Evolutionary conservation across 1,140 invertebrate genomes (phyloP), one percentile per base, ranked within the genome.

Genomic region (Dendrolimus punctatus): DNA sequence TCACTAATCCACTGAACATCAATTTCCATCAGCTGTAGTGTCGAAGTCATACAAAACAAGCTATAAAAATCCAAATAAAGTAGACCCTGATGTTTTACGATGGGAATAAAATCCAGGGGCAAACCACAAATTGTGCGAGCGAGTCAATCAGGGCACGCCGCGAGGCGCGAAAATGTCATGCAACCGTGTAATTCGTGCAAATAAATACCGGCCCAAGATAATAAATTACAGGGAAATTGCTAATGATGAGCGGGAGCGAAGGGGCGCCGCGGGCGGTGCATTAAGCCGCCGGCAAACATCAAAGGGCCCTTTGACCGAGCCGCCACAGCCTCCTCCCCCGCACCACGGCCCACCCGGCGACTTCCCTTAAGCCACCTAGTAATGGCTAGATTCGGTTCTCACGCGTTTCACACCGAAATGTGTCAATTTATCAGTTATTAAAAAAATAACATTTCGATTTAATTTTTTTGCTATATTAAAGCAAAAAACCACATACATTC

Each of bases 221-320:
- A 85, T 81, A 81, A 83, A 82, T 85, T 83, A 85, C 74, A 76
- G 75, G 80, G 78, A 85, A 85, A 85, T 85, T 83, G 80, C 78
- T 85, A 85, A 85, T 85, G 80, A 85, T 83, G 80, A 85, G 75
- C 68, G 75, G 67, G 67, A 36, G 78, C 68, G 74, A 23, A 23
- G 77, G 23, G 23, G 79, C 70, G 71, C 68, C 76, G 78, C 79
- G 79, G 77, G 80, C 79, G 80, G 73, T 83, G 80, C 79, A 83
- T 84, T 82, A 84, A 82, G 78, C 80, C 80, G 77, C 75, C 80
- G 83, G 83, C 80, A 83, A 86, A 85, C 82, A 83, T 85, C 82
- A 85, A 85, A 85, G 82, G 72, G 74, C 78, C 76, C 80, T 85
- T 83, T 85, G 81, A 83, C 81, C 78, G 80, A 67, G 80, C 79